Evolutionary conservation across 1,140 invertebrate genomes (phyloP), one percentile per base, ranked within the genome.

Genomic region (Drosophila tristis): DNA sequence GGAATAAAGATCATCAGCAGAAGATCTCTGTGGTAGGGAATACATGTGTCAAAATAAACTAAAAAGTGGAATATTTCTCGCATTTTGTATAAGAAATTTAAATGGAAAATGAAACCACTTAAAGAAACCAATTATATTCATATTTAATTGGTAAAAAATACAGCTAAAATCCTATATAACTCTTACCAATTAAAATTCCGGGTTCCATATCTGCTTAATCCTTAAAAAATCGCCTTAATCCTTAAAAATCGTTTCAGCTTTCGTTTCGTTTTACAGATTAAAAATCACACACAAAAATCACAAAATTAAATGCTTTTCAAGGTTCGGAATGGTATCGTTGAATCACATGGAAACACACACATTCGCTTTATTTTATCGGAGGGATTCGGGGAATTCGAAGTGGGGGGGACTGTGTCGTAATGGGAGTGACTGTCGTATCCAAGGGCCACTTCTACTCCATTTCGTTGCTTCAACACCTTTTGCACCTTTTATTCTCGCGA

Each of bases 171-270:
- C 16, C 44, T 51, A 4, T 20, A 31, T 2, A 20, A 4, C 49
- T 45, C 39, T 59, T 51, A 90, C 89, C 89, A 73, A 90, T 89
- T 91, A 90, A 90, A 90, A 90, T 91, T 63, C 82, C 74, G 48
- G 89, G 89, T 76, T 90, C 89, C 89, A 90, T 90, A 59, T 65
- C 87, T 60, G 70, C 63, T 47, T 63, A 58, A 53, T 80, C 64
- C 55, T 44, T 49, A 31, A 39, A 39, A 39, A 39, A 25, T 35
- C 49, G n/a, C 47, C 43, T 20, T 65, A 72, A 75, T 78, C 59
- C 61, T 49, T 8, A 42, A 70, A 63, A 58, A 50, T 74, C 54
- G 62, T 61, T 48, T 67, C 64, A 61, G 55, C 15, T 59, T 47
- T 67, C 45, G 60, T 66, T 66, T 53, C 45, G 65, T 78, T 53